A percentile compares a stretch with the other conserved stretches of the same genome.
Evolutionary conservation across 2,113 vertebrate species (phyloP).

Genomic region (Piaya cayana): DNA sequence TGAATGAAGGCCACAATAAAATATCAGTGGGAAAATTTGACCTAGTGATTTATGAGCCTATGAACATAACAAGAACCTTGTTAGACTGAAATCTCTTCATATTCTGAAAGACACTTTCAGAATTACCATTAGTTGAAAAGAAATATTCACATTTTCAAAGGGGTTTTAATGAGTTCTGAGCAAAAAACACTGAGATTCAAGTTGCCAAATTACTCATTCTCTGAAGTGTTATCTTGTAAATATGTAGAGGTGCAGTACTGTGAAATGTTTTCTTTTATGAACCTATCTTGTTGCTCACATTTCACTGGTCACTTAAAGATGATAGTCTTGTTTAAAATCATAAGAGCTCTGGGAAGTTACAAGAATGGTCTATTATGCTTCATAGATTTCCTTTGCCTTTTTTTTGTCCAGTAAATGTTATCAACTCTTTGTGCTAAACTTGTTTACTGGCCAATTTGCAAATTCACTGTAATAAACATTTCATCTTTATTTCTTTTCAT

Average conservation of each 20-base stretch:
- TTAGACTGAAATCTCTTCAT: not conserved
- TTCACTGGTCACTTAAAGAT: not conserved
- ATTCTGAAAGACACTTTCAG: not conserved
- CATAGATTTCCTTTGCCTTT: constrained; percentile 12
- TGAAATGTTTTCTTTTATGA: not conserved
- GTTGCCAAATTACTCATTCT: not conserved
- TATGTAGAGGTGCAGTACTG: not conserved
- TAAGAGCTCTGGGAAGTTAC: constrained; percentile 4
- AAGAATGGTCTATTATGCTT: not conserved
- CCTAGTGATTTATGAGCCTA: not conserved
- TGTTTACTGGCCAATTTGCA: constrained; percentile 6
- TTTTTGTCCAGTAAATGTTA: constrained; percentile 11
- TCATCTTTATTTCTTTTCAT: constrained; percentile 10
- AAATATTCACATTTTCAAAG: not conserved
- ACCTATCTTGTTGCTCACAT: not conserved
- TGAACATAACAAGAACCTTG: not conserved
- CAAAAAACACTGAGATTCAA: not conserved
- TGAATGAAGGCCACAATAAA: not conserved
- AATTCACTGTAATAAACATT: not conserved
- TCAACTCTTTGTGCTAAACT: not conserved
- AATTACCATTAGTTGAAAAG: not conserved
- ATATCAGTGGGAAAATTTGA: not conserved
- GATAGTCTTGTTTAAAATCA: not conserved
- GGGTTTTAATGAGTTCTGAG: not conserved
- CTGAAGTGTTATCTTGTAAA: not conserved